Percentiles rank a stretch among this genome's conserved stretches.
Evolutionary conservation across 2,797 vertebrate genomes (phyloP).

Genomic region (Acanthis flammea): DNA sequence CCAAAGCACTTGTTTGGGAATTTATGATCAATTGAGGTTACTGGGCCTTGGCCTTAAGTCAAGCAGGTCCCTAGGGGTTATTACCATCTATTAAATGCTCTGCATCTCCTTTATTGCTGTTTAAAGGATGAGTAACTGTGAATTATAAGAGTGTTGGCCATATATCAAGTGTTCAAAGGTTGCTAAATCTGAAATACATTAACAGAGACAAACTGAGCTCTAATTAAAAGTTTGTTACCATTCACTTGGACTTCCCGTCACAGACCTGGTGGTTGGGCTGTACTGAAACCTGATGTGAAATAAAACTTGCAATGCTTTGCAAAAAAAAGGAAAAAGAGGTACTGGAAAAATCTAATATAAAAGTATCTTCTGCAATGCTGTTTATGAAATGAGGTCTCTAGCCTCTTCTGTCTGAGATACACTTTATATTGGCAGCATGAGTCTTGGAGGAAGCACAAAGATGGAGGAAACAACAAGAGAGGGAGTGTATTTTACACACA

Average conservation of each 20-base stretch:
- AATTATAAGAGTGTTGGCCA: background rate
- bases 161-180: background rate
- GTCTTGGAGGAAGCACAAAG: background rate
- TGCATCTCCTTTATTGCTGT: background rate
- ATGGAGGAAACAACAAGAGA: background rate
- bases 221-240: background rate
- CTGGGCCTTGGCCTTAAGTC: background rate
- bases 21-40: background rate
- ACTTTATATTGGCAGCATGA: background rate
- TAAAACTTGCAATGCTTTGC: background rate
- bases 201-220: background rate
- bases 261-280: background rate
- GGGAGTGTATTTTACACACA: background rate
- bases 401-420: background rate
- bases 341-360: background rate
- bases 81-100: background rate
- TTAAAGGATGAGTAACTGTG: background rate
- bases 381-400: constrained; percentile 19
- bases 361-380: background rate
- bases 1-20: background rate
- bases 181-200: background rate
- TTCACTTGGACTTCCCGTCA: background rate
- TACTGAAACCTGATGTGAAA: background rate
- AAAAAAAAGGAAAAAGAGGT: background rate
- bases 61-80: background rate